Percentiles rank a stretch among this genome's conserved stretches.
phyloP scores from a whole-genome alignment of 23 tunicate species.

The Oikopleura dioica region DNA sequence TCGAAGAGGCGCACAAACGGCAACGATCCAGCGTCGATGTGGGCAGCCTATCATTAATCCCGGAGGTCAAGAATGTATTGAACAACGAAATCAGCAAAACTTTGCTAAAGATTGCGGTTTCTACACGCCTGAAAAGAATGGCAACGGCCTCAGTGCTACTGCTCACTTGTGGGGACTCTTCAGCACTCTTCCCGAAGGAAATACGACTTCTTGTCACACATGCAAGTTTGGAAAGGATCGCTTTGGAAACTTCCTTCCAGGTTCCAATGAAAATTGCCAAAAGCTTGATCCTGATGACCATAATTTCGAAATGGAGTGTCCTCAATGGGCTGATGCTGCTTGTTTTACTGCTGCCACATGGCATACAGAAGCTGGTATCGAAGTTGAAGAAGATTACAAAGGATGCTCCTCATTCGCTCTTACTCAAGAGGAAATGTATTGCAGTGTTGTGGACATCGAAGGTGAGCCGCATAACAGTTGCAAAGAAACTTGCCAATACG shows the following conservation, averaged over 20 bases:
- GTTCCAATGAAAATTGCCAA: background rate
- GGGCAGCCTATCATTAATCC: background rate
- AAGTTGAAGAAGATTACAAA: background rate
- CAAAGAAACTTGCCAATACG: background rate
- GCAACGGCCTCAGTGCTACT: no score
- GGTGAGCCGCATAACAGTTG: background rate
- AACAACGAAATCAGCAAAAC: background rate
- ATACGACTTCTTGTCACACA: no score
- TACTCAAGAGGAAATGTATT: background rate
- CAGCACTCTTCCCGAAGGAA: no score
- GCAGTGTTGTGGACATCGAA: background rate
- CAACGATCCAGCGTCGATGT: background rate
- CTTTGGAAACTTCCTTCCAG: no score
- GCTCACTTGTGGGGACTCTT: no score
- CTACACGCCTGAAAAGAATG: background rate
- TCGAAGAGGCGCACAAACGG: background rate
- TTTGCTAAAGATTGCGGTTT: background rate
- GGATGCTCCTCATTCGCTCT: background rate
- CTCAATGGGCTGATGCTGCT: constrained; percentile 1
- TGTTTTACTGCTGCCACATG: background rate
- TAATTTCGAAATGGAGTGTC: background rate
- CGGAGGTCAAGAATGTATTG: background rate
- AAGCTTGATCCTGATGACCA: background rate
- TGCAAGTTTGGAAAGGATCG: no score
- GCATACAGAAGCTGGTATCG: background rate